These are phyloP conservation scores for Cordilura impudica DNA, from an alignment of 2,888 invertebrate species.

Conservation along the genomic window DNA sequence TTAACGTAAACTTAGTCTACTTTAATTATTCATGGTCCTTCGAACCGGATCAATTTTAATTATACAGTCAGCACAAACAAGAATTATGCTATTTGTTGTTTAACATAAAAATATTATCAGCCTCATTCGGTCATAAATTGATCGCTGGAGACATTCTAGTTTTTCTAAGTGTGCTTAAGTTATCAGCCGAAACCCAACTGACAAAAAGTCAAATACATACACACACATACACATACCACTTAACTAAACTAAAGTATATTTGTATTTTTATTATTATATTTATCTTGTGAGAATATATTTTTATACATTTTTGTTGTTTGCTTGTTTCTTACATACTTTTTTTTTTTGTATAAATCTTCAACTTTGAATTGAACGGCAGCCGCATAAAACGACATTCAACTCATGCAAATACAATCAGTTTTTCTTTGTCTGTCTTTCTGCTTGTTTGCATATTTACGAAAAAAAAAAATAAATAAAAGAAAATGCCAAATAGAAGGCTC, in stretches of 20 bases:
- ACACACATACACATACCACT: constrained; percentile 20
- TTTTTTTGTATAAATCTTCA: not conserved
- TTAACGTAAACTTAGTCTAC: too few species aligned
- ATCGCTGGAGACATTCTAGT: too few species aligned
- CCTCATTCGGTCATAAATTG: too few species aligned
- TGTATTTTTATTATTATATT: constrained; percentile 35
- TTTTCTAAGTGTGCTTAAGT: not conserved
- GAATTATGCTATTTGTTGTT: too few species aligned
- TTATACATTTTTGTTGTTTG: not conserved
- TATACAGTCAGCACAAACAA: too few species aligned
- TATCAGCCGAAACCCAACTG: not conserved
- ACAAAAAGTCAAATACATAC: constrained; percentile 12
- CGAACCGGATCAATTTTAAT: too few species aligned
- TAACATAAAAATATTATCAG: too few species aligned
- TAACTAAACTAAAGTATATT: constrained; percentile 19
- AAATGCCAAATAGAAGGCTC: constrained; percentile 17
- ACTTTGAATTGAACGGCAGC: constrained; percentile 24
- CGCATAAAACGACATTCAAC: constrained; percentile 1
- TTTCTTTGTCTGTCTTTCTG: not conserved
- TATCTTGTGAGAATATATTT: constrained; percentile 2
- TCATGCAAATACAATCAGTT: constrained; percentile 12
- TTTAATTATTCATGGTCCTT: too few species aligned
- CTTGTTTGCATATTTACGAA: constrained; percentile 12
- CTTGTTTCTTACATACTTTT: not conserved
- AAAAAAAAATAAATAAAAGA: too few species aligned